phyloP scores from a whole-genome alignment of 1,140 invertebrate species.

The Scaptodrosophila lebanonensis region DNA sequence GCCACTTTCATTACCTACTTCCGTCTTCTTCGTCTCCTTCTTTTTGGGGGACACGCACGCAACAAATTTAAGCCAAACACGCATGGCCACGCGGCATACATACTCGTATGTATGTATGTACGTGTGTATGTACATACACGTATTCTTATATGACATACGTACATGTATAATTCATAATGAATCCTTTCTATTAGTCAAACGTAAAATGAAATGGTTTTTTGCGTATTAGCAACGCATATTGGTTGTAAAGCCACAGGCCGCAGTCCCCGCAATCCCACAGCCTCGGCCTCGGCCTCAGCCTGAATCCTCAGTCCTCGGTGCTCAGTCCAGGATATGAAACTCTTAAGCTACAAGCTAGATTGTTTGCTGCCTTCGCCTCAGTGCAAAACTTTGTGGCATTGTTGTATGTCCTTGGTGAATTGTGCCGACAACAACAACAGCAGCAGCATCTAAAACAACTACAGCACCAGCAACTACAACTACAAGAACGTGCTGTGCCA shows the following conservation, averaged over 20 bases:
- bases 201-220: constrained; percentile 69
- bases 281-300: neutral
- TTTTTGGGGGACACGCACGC: constrained; percentile 23
- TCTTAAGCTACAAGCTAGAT: constrained; percentile 41
- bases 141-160: constrained; percentile 22
- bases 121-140: neutral
- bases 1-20: constrained; percentile 23
- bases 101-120: too few species aligned
- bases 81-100: constrained; percentile 22
- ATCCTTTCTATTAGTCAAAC: constrained; percentile 75
- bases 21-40: neutral
- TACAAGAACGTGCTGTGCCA: constrained; percentile 2
- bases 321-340: constrained; percentile 19
- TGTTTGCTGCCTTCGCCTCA: neutral
- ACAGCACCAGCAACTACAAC: constrained; percentile 2
- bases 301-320: constrained; percentile 7
- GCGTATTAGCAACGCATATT: constrained; percentile 66
- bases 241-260: constrained; percentile 54
- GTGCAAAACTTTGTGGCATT: constrained; percentile 52
- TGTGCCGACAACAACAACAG: constrained; percentile 36
- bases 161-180: constrained; percentile 74
- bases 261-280: constrained; percentile 17
- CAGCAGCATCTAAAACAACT: constrained; percentile 10
- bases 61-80: constrained; percentile 58
- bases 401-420: constrained; percentile 61